A percentile compares a stretch with the other conserved stretches of the same genome.
Conservation (phyloP, 2,888 invertebrate species). For the Tetheella fluctuosa region DNA sequence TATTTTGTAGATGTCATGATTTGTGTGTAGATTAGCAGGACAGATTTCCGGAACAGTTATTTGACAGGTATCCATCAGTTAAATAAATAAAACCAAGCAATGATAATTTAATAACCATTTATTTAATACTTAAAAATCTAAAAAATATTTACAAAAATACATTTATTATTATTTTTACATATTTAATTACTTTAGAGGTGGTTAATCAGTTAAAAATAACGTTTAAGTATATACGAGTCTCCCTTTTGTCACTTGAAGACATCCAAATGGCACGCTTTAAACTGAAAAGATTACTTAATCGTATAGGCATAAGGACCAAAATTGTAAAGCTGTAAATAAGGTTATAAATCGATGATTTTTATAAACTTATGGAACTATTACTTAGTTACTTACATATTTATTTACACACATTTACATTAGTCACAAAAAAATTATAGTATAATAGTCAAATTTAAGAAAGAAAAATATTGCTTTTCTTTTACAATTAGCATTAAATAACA, state of each 20-base stretch:
- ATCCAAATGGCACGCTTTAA: constrained; percentile 61
- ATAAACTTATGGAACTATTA: constrained; percentile 12
- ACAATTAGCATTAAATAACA: not conserved
- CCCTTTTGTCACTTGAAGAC: constrained; percentile 37
- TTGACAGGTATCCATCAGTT: too few relatives aligned
- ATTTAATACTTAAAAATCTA: constrained; percentile 24
- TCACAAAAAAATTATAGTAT: not conserved
- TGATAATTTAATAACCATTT: constrained; percentile 15
- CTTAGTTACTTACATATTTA: constrained; percentile 8
- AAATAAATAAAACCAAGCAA: not conserved
- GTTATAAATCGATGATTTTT: constrained; percentile 30
- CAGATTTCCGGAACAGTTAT: too few relatives aligned
- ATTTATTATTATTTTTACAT: constrained; percentile 32
- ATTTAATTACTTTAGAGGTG: constrained; percentile 46
- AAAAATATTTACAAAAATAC: constrained; percentile 40
- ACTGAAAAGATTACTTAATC: constrained; percentile 37
- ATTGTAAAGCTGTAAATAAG: constrained; percentile 41
- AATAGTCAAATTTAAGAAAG: not conserved
- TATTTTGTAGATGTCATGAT: too few relatives aligned
- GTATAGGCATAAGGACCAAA: constrained; percentile 47
- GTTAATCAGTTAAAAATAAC: constrained; percentile 42
- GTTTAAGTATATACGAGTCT: constrained; percentile 17
- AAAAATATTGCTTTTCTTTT: too few relatives aligned
- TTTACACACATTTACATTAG: constrained; percentile 13
- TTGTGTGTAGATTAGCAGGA: too few relatives aligned